phyloP scores from a whole-genome alignment of 2,113 vertebrate genomes.

The Odobenus rosmarus region DNA sequence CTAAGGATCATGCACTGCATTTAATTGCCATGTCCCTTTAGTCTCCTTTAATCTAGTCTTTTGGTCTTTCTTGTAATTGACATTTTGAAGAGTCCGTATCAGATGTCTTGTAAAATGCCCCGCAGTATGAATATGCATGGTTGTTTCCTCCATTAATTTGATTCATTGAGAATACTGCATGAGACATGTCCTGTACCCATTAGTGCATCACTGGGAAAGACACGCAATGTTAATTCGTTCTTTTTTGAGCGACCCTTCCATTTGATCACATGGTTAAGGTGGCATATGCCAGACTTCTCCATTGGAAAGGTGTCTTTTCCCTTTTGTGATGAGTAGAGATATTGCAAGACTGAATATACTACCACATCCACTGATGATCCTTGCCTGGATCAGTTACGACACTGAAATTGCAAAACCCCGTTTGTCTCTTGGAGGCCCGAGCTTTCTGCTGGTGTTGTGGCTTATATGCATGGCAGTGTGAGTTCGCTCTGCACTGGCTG shows the following conservation, averaged over 20 bases:
- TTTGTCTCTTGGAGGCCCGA: not conserved
- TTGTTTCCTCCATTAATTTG: not conserved
- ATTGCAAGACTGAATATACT: not conserved
- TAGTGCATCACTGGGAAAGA: not conserved
- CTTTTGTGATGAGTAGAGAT: not conserved
- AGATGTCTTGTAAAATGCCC: not conserved
- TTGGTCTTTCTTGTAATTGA: not conserved
- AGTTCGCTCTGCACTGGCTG: not conserved
- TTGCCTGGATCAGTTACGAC: not conserved
- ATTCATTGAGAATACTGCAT: not conserved
- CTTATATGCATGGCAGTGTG: accelerated
- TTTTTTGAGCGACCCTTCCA: not conserved
- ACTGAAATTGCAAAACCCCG: not conserved
- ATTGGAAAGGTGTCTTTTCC: not conserved
- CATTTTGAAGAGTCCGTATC: not conserved
- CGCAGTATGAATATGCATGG: not conserved
- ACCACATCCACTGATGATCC: accelerated
- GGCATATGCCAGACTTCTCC: not conserved
- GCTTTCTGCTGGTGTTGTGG: not conserved
- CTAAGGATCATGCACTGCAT: not conserved
- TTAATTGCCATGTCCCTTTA: not conserved
- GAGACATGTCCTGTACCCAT: not conserved
- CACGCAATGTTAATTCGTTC: not conserved
- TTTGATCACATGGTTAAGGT: not conserved
- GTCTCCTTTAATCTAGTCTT: conserved; percentile 13